phyloP scores from a whole-genome alignment of 2,797 vertebrate genomes.

The Sebastes diploproa region DNA sequence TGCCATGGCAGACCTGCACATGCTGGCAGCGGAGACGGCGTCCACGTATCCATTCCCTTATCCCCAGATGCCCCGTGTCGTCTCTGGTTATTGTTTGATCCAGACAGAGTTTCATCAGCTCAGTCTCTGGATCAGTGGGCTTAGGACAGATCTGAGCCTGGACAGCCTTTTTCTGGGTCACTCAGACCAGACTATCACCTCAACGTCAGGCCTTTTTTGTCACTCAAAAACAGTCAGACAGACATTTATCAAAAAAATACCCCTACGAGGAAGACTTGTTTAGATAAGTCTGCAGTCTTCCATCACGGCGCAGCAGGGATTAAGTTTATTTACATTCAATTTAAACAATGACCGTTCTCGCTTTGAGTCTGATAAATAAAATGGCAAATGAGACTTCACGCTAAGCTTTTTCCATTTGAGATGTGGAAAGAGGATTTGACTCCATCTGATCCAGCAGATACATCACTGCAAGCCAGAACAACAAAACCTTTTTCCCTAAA shows the following conservation, averaged over 20 bases:
- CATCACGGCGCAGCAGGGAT: conserved; percentile 1
- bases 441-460: conserved; percentile 13
- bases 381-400: background rate
- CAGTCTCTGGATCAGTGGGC: conserved; percentile 69
- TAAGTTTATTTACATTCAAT: conserved; percentile 17
- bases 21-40: conserved; percentile 44
- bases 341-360: conserved; percentile 18
- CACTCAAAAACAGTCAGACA: background rate
- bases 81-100: conserved; percentile 73
- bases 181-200: conserved; percentile 27
- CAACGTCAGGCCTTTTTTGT: background rate
- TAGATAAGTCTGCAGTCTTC: background rate
- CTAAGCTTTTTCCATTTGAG: background rate
- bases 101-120: conserved; percentile 64
- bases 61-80: conserved; percentile 47
- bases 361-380: conserved; percentile 2
- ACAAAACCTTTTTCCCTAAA: conserved; percentile 31
- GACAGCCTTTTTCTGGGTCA: conserved; percentile 68
- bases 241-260: conserved; percentile 26
- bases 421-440: conserved; percentile 7
- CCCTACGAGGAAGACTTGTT: background rate
- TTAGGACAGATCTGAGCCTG: conserved; percentile 59
- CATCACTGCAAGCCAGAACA: conserved; percentile 24
- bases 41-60: conserved; percentile 49
- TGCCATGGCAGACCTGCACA: conserved; percentile 35